phyloP scores from a whole-genome alignment of 2,797 vertebrate genomes.

The Sparus aurata region DNA sequence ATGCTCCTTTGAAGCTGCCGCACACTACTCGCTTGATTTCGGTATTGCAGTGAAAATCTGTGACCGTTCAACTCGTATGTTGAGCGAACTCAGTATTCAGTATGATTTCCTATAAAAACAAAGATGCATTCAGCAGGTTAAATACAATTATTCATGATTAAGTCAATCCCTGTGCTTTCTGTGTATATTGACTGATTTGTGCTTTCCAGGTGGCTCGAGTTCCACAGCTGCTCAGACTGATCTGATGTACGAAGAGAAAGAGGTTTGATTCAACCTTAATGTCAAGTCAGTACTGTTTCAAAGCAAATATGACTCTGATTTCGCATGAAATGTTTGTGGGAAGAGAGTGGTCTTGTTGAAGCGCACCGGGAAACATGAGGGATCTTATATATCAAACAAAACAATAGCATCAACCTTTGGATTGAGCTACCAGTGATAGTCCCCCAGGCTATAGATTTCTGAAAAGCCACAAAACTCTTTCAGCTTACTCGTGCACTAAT shows the following conservation, averaged over 20 bases:
- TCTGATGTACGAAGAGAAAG: neutral
- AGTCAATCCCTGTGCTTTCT: neutral
- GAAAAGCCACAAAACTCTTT: slow-evolving; percentile 12
- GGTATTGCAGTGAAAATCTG: neutral
- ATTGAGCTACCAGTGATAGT: slow-evolving; percentile 22
- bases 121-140: neutral
- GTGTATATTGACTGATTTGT: neutral
- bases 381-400: slow-evolving; percentile 11
- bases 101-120: neutral
- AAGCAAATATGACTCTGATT: too few species aligned
- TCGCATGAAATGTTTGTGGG: neutral
- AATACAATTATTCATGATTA: neutral
- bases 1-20: too few species aligned
- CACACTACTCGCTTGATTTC: neutral
- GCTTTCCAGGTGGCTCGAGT: neutral
- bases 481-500: slow-evolving; percentile 9
- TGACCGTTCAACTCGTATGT: too few species aligned
- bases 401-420: neutral
- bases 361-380: neutral
- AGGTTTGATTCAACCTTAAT: neutral
- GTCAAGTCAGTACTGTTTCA: neutral
- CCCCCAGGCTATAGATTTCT: slow-evolving; percentile 3
- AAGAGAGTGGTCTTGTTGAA: neutral
- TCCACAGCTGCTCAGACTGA: neutral
- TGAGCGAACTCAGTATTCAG: neutral